Evolutionary conservation across 92 coral and sea anemone species (phyloP), one percentile per base, ranked within the genome.

Genomic region (Nematostella vectensis): DNA sequence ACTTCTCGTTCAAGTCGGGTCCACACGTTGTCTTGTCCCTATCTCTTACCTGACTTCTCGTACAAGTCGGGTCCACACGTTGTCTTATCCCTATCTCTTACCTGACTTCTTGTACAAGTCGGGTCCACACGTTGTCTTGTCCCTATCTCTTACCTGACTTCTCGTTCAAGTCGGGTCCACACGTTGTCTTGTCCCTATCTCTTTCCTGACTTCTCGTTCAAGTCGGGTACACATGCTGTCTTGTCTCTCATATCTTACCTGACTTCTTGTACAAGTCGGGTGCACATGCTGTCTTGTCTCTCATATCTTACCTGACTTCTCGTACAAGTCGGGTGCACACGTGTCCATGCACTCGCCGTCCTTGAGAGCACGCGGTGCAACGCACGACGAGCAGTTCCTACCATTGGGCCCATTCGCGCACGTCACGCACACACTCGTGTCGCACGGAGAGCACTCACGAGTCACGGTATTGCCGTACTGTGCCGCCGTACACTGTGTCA

Each of bases 331-430:
- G 4, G 73, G 70, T 1, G 68, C 72, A 40, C 88, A 78, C 42
- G 29, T 55, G 31, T 57, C 68, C 1, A 71, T 75, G 40, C 86
- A 91, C 33, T 80, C 51, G 16, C 95, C 95, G 28, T 75, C 62
- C 37, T 65, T 80, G 4, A 85, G 73, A 27, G 88, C 78, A 15
- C 42, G 67, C 25, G 95, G 88, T 3, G 60, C 74, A 2, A 72
- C 74, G 25, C 95, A 85, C 3, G 88, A 81, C 2, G 83, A 69
- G 19, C 83, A 77, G 57, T 79, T 88, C 9, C 57, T 65, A 3
- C 37, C 39, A 52, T 65, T 56, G 3, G 22, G 45, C 1, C 91
- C 87, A 42, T 74, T 67, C 6, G 78, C 75, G 54, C 97, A 89
- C 2, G 83, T 69, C 10, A 63, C 77, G 54, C 97, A 89, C 4